These are phyloP conservation scores for Ecdyonurus torrentis DNA, from an alignment of 2,888 invertebrate species.

Conservation along the genomic window DNA sequence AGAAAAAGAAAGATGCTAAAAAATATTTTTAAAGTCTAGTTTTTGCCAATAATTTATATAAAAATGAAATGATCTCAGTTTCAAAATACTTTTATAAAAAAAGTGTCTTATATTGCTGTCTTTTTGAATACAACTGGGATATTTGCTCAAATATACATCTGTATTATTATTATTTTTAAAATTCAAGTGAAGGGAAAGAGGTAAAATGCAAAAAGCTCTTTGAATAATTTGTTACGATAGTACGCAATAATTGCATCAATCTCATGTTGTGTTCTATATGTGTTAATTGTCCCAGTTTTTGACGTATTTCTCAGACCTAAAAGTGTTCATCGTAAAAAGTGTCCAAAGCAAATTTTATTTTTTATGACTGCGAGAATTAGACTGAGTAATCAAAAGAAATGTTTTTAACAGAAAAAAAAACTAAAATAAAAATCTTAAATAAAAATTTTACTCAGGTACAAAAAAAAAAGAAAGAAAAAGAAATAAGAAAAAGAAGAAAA, in stretches of 20 bases:
- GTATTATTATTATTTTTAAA: too few species aligned
- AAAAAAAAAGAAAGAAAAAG: too few species aligned
- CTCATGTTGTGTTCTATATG: constrained; percentile 1
- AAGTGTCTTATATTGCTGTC: too few species aligned
- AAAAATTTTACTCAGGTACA: neutral
- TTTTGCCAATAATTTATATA: neutral
- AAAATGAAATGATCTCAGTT: neutral
- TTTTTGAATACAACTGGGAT: too few species aligned
- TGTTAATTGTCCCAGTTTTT: constrained; percentile 4
- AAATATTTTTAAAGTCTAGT: neutral
- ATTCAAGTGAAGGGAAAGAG: too few species aligned
- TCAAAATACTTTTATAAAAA: constrained; percentile 12
- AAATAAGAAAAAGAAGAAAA: too few species aligned
- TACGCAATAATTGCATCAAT: too few species aligned
- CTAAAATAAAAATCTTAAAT: neutral
- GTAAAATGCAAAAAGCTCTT: too few species aligned
- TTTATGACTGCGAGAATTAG: neutral
- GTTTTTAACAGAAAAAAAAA: neutral
- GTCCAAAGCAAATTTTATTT: neutral
- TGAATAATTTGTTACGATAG: too few species aligned
- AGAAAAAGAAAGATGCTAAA: neutral
- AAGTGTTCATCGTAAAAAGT: neutral
- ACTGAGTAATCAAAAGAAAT: neutral
- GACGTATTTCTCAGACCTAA: neutral
- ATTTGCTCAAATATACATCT: too few species aligned